Percentiles rank a stretch among this genome's conserved stretches.
Conservation (phyloP, 2,797 vertebrate genomes). For the Octomys mimax region DNA sequence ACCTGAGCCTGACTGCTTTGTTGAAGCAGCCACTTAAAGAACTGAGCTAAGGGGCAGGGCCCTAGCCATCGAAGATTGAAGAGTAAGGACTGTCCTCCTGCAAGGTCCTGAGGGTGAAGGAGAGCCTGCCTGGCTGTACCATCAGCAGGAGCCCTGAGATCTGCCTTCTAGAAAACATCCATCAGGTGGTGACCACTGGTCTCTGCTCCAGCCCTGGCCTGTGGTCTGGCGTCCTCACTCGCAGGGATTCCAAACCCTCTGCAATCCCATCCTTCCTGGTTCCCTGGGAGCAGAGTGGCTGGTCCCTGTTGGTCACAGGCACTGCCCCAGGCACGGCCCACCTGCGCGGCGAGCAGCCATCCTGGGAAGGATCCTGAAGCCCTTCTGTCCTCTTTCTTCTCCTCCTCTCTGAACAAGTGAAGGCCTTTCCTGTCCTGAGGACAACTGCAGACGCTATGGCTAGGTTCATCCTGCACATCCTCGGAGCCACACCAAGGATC, state of each 20-base stretch:
- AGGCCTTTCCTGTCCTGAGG: background rate
- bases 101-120: background rate
- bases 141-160: background rate
- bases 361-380: background rate
- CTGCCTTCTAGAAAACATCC: background rate
- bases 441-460: background rate
- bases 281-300: background rate
- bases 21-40: no score
- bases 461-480: background rate
- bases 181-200: background rate
- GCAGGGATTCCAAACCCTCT: background rate
- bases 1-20: no score
- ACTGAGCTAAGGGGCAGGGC: no score
- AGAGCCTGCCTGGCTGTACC: background rate
- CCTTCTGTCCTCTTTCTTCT: background rate
- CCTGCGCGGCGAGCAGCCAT: background rate
- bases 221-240: background rate
- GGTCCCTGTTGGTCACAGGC: background rate
- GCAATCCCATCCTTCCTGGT: background rate
- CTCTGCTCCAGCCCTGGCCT: fast-evolving
- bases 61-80: no score
- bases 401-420: background rate
- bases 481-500: background rate
- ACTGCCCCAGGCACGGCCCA: background rate
- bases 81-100: background rate